Evolutionary conservation across 2,797 vertebrate species (phyloP).

Genomic region (Glossophaga mutica): DNA sequence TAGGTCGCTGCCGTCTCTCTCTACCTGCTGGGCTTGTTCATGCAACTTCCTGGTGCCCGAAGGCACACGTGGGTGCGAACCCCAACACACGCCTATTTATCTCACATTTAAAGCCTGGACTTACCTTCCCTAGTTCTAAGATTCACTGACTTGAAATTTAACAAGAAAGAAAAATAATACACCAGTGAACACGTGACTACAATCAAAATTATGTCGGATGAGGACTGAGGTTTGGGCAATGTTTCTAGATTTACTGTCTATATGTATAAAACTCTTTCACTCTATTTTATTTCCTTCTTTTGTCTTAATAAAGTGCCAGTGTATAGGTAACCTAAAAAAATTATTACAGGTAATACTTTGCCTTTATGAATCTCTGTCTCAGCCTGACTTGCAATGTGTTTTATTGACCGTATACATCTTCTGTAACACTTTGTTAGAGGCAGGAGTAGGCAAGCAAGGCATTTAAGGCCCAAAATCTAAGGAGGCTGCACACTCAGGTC

Average conservation of each 20-base stretch:
- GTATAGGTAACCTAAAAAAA: neutral
- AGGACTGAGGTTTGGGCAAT: neutral
- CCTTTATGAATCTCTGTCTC: neutral
- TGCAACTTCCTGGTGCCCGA: accelerated
- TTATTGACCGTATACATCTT: neutral
- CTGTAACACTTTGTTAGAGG: neutral
- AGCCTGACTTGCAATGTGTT: neutral
- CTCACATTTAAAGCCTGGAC: neutral
- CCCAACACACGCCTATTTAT: neutral
- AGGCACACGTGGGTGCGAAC: accelerated
- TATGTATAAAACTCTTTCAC: neutral
- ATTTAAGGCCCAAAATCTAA: neutral
- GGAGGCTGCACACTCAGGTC: neutral
- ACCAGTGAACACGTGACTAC: neutral
- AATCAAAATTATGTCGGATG: neutral
- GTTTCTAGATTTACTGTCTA: neutral
- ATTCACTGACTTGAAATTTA: neutral
- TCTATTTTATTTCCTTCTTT: neutral
- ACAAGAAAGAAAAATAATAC: neutral
- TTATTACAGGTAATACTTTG: neutral
- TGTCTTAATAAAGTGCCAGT: neutral
- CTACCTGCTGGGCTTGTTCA: neutral
- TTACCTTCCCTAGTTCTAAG: neutral
- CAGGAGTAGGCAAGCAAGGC: neutral
- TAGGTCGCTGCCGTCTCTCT: accelerated